Evolutionary conservation across 2,797 vertebrate genomes (phyloP), one percentile per base, ranked within the genome.

Genomic region (Ceryle rudis): DNA sequence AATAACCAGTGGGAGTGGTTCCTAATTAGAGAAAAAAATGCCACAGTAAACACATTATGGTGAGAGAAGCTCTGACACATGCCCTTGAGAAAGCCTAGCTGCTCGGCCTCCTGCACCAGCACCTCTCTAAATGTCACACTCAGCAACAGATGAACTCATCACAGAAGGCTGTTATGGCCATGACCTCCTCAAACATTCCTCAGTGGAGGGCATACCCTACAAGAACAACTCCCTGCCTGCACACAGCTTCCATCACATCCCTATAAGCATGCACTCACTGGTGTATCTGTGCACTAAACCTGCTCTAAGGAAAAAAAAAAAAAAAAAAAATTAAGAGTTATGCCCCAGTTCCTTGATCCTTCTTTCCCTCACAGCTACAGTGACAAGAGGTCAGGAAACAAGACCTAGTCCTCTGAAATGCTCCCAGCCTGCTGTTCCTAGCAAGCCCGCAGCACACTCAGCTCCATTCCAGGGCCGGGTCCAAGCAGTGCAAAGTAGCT

Each of bases 1-100:
- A 95, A 66, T 41, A 92, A 73, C 23, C 35, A 70, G 54, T 11
- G 26, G 77, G 78, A 82, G 70, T n/a, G 69, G 72, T 10, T 94
- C 64, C n/a, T 87, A 81, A 82, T 82, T 91, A 94, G 66, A 90
- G n/a, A 42, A 87, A 90, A 69, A 66, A 78, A 81, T 20, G 26
- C 69, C 70, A 77, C 44, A 82, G 64, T 49, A 92, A 94, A 86
- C 55, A 87, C 12, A 37, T 41, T 64, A 62, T 2, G 41, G 69
- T 21, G 55, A 87, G 22, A 67, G 72, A 91, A 84, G 49, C 57
- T 62, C 58, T 90, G 78, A 62, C 71, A 83, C 51, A 62, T 0
- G 16, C 52, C 51, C 85, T 82, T 41, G 42, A 87, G 58, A 93
- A 87, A 91, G 72, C 66, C 67, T 57, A 37, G 23, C 81, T 85